phyloP scores from a whole-genome alignment of 1,140 invertebrate species.

The Drosophila nigrodunni region DNA sequence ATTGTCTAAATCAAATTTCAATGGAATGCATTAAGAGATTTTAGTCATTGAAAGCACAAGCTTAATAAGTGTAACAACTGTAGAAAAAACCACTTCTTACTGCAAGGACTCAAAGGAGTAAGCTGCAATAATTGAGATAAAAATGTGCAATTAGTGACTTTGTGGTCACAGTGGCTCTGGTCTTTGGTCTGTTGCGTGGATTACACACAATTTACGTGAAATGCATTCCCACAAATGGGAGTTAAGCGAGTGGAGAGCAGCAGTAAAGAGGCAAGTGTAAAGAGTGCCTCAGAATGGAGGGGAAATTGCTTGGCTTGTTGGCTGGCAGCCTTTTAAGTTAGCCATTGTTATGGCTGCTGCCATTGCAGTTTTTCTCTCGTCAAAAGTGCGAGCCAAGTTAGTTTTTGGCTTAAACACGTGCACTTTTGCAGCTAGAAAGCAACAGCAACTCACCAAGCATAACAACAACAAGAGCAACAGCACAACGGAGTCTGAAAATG shows the following conservation, averaged over 20 bases:
- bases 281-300: not conserved
- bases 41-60: constrained; percentile 23
- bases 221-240: constrained; percentile 37
- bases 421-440: constrained; percentile 1
- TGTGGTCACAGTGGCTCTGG: constrained; percentile 51
- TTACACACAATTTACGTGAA: constrained; percentile 72
- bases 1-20: constrained; percentile 38
- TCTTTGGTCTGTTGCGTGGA: constrained; percentile 48
- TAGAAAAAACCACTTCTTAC: too few relatives aligned
- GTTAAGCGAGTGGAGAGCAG: not conserved
- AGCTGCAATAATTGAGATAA: constrained; percentile 79
- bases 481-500: constrained; percentile 16
- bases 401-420: constrained; percentile 58
- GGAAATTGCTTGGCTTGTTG: constrained; percentile 34
- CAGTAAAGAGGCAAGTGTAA: not conserved
- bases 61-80: too few relatives aligned
- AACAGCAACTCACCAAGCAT: not conserved
- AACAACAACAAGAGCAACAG: constrained; percentile 23
- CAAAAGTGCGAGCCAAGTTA: constrained; percentile 31
- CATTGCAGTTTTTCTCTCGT: constrained; percentile 30
- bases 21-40: constrained; percentile 38
- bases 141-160: constrained; percentile 78
- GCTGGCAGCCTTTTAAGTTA: constrained; percentile 33
- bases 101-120: constrained; percentile 45
- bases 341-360: constrained; percentile 50